phyloP scores from a whole-genome alignment of 1,140 invertebrate species.

The Scaptomyza hsui region DNA sequence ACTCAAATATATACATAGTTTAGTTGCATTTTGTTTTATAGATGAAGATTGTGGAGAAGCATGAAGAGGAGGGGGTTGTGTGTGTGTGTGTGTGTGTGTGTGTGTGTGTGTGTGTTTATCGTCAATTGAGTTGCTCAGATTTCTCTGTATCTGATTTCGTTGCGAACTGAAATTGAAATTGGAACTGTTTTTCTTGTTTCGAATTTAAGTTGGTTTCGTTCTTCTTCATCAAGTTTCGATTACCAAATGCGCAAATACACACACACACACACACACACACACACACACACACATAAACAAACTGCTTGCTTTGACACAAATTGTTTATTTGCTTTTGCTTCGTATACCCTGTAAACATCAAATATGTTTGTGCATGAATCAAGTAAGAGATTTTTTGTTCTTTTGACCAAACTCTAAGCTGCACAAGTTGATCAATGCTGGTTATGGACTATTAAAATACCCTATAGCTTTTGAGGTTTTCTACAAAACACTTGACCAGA shows the following conservation, averaged over 20 bases:
- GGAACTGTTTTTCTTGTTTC: slow-evolving; percentile 39
- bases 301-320: background rate
- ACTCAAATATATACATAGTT: slow-evolving; percentile 14
- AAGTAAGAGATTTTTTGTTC: background rate
- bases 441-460: too few species aligned
- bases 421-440: background rate
- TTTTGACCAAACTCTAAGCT: too few species aligned
- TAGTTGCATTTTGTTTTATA: slow-evolving; percentile 25
- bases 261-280: background rate
- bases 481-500: too few species aligned
- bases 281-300: slow-evolving; percentile 6
- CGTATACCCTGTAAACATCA: slow-evolving; percentile 20
- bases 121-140: slow-evolving; percentile 40
- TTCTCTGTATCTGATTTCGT: slow-evolving; percentile 39
- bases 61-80: background rate
- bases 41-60: too few species aligned
- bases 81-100: background rate
- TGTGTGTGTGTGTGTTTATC: slow-evolving; percentile 9
- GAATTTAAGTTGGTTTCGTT: slow-evolving; percentile 14
- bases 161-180: slow-evolving; percentile 40
- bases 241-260: slow-evolving; percentile 11
- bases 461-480: too few species aligned
- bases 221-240: slow-evolving; percentile 50
- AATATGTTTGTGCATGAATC: too few species aligned
- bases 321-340: background rate